These are phyloP conservation scores for Harpagus bidentatus DNA, from an alignment of 2,113 vertebrate genomes.

Conservation along the genomic window DNA sequence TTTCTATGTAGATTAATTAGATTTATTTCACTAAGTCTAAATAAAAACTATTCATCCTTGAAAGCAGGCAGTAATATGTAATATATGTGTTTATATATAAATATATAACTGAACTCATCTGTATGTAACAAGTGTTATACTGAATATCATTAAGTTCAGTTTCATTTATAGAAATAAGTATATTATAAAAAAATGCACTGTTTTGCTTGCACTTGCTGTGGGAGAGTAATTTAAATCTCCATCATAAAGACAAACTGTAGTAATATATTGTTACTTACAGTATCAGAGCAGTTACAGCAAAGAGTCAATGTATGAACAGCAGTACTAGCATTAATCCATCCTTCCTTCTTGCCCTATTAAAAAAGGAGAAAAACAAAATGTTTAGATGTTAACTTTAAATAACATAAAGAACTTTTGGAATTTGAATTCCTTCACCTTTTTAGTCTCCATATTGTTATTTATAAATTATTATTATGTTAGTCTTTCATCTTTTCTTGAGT, in stretches of 20 bases:
- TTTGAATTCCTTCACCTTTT: neutral
- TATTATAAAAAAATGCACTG: neutral
- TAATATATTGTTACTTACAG: neutral
- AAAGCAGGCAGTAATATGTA: neutral
- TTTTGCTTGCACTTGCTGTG: neutral
- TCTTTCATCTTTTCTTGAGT: accelerated
- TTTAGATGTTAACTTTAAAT: neutral
- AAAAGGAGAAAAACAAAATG: neutral
- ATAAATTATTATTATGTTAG: neutral
- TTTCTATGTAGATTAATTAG: neutral
- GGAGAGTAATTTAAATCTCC: neutral
- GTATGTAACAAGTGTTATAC: neutral
- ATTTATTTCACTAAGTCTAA: neutral
- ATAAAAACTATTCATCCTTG: neutral
- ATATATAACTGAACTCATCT: neutral
- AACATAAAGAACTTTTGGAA: neutral
- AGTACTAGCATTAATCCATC: neutral
- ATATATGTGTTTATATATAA: neutral
- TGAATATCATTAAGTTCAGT: neutral
- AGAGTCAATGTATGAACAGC: neutral
- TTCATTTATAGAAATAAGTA: neutral
- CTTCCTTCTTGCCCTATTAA: neutral
- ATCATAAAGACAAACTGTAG: neutral
- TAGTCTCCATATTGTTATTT: neutral
- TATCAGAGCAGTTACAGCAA: neutral